Base-by-base conservation (phyloP, 2,113 vertebrate species). In the Hirundichthys speculiger region DNA sequence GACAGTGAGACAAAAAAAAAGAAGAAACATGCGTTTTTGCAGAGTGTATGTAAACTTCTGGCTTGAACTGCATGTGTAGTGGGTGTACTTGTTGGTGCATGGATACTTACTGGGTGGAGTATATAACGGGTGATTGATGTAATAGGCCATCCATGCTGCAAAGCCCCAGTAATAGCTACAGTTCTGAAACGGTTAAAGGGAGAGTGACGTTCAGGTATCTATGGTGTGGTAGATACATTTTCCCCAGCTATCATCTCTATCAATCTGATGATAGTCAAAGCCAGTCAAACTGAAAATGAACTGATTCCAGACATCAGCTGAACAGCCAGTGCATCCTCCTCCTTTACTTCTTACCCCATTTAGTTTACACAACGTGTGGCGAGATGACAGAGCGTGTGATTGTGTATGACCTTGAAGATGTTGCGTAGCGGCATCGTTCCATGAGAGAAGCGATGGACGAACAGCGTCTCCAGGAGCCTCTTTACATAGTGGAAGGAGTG, bases 121-220 rank as follows among this genome's bases (percentile, higher is more conserved):
- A 70, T 98, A 98, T 25, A 98, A 89, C 0, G 96, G 96, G 87
- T 98, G 95, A 86, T 98, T 98, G 89, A 98, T 96, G 82, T 98
- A 97, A 69, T 97, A 98, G 0, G 96, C 96, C 95, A 98, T 96
- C 95, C 95, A 98, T 0, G 95, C 96, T 0, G 96, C 95, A 54
- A 98, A 98, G 70, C 96, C 95, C 96, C 95, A 98, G 73, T 98
- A 98, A 84, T 96, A 98, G 13, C 93, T 94, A 68, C 96, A 98
- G 77, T 98, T 97, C 95, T 97, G 88, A 39, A 85, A 88, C 22
- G 80, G 15, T 6, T 8, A 68, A 20, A 53, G 16, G 18, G 24
- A 15, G 10, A 9, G 12, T 2, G 52, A 48, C 48, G 51, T 8
- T 34, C 30, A 3, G 30, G 30, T 34, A 34, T 34, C 9, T 10